A percentile compares a stretch with the other conserved stretches of the same genome.
Conservation (phyloP, 2,797 vertebrate species). For the Manis pentadactyla region DNA sequence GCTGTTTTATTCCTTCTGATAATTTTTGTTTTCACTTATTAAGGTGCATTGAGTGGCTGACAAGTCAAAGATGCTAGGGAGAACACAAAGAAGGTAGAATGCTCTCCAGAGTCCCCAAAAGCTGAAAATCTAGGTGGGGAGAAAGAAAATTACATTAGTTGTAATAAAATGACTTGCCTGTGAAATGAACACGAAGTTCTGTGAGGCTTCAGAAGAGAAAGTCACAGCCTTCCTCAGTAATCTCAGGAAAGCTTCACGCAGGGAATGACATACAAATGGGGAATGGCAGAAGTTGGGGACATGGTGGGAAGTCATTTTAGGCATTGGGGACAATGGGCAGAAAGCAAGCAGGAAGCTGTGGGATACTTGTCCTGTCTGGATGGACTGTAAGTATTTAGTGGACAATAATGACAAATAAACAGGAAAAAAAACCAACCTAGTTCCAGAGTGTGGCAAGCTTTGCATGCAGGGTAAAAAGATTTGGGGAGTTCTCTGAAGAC, state of each 20-base stretch:
- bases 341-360: neutral
- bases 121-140: slow-evolving; percentile 1
- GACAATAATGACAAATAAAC: neutral
- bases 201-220: slow-evolving; percentile 44
- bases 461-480: neutral
- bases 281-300: neutral
- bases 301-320: neutral
- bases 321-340: neutral
- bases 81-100: slow-evolving; percentile 63
- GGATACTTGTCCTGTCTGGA: neutral
- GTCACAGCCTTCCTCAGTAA: neutral
- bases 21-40: slow-evolving; percentile 60
- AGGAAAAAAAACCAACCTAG: neutral
- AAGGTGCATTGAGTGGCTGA: slow-evolving; percentile 64
- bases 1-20: slow-evolving; percentile 68
- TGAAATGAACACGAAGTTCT: slow-evolving; percentile 51
- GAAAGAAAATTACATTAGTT: slow-evolving; percentile 45
- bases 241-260: neutral
- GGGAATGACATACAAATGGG: neutral
- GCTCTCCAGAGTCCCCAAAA: slow-evolving; percentile 60
- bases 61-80: slow-evolving; percentile 42
- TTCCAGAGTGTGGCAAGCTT: neutral
- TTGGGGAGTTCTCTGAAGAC: neutral
- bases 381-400: neutral
- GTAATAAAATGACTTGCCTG: slow-evolving; percentile 39